Evolutionary conservation across 2,113 vertebrate genomes (phyloP).

Genomic region (Chloropsis hardwickii): DNA sequence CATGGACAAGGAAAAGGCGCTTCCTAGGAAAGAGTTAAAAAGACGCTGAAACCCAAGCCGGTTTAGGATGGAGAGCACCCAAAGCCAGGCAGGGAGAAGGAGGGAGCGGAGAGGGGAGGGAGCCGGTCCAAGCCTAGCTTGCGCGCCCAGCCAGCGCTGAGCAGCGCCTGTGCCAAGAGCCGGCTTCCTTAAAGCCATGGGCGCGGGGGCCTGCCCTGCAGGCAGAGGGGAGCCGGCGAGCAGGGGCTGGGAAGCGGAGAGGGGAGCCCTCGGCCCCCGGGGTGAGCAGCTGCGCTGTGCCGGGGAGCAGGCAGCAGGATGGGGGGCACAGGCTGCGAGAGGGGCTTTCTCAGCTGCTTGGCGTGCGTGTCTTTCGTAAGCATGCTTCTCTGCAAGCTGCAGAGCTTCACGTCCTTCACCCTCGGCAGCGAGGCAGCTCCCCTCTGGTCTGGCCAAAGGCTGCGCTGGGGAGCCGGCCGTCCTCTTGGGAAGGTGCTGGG

Average conservation of each 20-base stretch:
- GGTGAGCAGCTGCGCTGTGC: slow-evolving; percentile 11
- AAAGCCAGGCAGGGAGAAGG: slow-evolving; percentile 19
- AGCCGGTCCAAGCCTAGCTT: not conserved
- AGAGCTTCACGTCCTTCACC: not conserved
- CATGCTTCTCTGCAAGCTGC: not conserved
- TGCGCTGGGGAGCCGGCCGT: accelerated
- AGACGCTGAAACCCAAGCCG: not conserved
- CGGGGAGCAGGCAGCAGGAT: not conserved
- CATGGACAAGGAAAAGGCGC: not conserved
- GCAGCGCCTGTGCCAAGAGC: slow-evolving; percentile 43
- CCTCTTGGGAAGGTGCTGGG: not conserved
- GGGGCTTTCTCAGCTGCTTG: not conserved
- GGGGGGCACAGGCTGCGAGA: not conserved
- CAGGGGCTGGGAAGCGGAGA: not conserved
- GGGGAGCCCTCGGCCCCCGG: not conserved
- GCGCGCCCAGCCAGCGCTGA: not conserved
- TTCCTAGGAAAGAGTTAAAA: slow-evolving; percentile 62
- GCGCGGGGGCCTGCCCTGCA: not conserved
- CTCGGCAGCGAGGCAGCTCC: not conserved
- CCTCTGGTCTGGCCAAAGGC: not conserved
- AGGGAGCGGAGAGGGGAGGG: slow-evolving; percentile 21
- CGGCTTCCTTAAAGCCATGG: slow-evolving; percentile 38
- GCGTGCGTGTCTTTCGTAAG: not conserved
- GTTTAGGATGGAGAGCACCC: slow-evolving; percentile 2
- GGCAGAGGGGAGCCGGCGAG: not conserved